phyloP scores from a whole-genome alignment of 2,888 invertebrate species.

The Gymnocheta viridis region DNA sequence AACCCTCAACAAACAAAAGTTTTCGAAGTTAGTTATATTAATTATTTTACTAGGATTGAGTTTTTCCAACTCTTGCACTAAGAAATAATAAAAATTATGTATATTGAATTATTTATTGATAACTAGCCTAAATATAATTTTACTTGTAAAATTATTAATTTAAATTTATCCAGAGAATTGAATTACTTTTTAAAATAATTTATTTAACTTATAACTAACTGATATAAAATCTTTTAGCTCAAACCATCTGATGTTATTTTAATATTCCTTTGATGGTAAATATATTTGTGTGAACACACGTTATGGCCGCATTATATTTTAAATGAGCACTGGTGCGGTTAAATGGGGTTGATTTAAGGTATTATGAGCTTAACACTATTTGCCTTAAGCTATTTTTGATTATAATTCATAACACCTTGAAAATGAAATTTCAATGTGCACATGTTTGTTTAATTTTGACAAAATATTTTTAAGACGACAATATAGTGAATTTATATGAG shows the following conservation, averaged over 20 bases:
- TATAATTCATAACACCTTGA: not conserved
- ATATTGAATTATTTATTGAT: too few species aligned
- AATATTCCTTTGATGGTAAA: not conserved
- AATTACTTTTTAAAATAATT: not conserved
- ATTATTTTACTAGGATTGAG: too few species aligned
- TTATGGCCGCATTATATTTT: not conserved
- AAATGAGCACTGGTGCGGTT: not conserved
- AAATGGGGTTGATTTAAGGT: conserved; percentile 4
- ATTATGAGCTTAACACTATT: not conserved
- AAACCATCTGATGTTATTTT: not conserved
- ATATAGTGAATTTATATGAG: too few species aligned
- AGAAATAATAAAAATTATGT: too few species aligned
- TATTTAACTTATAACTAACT: not conserved
- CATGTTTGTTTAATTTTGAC: not conserved
- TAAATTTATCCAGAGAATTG: too few species aligned
- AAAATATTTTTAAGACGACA: too few species aligned
- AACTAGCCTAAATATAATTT: too few species aligned
- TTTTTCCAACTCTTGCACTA: too few species aligned
- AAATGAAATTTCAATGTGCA: not conserved
- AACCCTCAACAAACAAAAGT: too few species aligned
- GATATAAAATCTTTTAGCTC: not conserved
- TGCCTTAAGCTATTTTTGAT: not conserved
- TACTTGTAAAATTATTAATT: too few species aligned
- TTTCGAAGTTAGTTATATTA: too few species aligned
- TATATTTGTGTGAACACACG: not conserved